Base-by-base conservation (phyloP, 2,888 invertebrate species). In the Euclidia mi region DNA sequence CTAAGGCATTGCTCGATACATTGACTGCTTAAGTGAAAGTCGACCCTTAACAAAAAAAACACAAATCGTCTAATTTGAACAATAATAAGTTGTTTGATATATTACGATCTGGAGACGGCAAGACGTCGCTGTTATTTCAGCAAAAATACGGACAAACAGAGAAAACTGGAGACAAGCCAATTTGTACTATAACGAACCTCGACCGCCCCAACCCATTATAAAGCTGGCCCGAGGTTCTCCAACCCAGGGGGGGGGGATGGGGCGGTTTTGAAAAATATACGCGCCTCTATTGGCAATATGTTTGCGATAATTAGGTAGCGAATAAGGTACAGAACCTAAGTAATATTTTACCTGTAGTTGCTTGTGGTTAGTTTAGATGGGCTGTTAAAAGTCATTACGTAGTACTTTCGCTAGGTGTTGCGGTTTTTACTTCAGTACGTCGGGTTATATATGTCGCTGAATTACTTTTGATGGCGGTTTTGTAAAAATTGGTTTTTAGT, bases 121-220 rank as follows among this genome's bases (percentile, higher is more conserved):
- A n/a, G n/a, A n/a, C n/a, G n/a, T n/a, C n/a, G n/a, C n/a, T n/a
- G n/a, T n/a, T n/a, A n/a, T n/a, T n/a, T n/a, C n/a, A n/a, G n/a
- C n/a, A n/a, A n/a, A n/a, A n/a, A 25, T 25, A 25, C 41, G 14
- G 43, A 53, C 52, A 46, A 41, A 55, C 25, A 48, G 69, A 65
- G 68, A 71, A 70, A 64, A 63, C 63, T 86, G 85, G 86, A 84
- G 78, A 79, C 75, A 78, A 76, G 83, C 85, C 85, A 85, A 85
- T 85, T 85, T 82, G 75, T 74, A 73, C 71, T 46, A 75, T 81
- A 81, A 84, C 81, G 81, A 82, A 84, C 70, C 43, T 25, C 43
- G 28, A 56, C 56, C 55, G 46, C 46, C 28, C 44, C n/a, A 38
- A 14, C 15, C 37, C 9, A 55, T 55, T 48, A 31, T 62, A 38